Evolutionary conservation across 2,888 invertebrate species (phyloP).

Genomic region (Tribolium freemani): DNA sequence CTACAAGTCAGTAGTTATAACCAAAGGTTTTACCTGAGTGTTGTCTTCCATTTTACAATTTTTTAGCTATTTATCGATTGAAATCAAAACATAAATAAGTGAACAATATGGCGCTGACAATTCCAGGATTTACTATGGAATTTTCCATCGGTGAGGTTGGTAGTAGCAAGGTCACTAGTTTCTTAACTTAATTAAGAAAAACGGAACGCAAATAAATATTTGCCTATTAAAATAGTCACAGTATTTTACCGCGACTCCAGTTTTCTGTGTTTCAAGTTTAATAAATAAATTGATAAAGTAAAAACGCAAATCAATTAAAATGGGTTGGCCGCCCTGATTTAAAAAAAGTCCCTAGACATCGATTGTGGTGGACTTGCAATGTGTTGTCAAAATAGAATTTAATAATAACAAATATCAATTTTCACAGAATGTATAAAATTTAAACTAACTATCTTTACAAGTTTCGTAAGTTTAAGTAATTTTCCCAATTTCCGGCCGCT

Average conservation of each 20-base stretch:
- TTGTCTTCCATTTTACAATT: constrained; percentile 25
- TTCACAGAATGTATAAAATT: constrained; percentile 22
- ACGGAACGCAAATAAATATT: neutral
- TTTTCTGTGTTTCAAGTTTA: too few relatives aligned
- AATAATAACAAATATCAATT: constrained; percentile 31
- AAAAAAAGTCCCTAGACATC: constrained; percentile 33
- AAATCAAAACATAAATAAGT: constrained; percentile 36
- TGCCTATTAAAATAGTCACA: neutral
- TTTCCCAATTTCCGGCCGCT: neutral
- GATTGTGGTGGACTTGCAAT: constrained; percentile 38
- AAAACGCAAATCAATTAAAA: neutral
- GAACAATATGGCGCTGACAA: constrained; percentile 37
- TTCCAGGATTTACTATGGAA: neutral
- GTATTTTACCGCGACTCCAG: too few relatives aligned
- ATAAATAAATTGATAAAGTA: neutral
- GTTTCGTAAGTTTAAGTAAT: neutral
- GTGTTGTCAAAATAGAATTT: constrained; percentile 40
- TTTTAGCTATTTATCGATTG: constrained; percentile 12
- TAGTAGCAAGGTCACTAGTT: neutral
- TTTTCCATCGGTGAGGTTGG: neutral
- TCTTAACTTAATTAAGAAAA: neutral
- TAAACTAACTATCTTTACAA: neutral
- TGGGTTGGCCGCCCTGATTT: neutral
- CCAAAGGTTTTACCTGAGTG: constrained; percentile 11
- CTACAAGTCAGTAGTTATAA: neutral